Evolutionary conservation across 2,797 vertebrate genomes (phyloP).

Genomic region (Phataginus tricuspis): DNA sequence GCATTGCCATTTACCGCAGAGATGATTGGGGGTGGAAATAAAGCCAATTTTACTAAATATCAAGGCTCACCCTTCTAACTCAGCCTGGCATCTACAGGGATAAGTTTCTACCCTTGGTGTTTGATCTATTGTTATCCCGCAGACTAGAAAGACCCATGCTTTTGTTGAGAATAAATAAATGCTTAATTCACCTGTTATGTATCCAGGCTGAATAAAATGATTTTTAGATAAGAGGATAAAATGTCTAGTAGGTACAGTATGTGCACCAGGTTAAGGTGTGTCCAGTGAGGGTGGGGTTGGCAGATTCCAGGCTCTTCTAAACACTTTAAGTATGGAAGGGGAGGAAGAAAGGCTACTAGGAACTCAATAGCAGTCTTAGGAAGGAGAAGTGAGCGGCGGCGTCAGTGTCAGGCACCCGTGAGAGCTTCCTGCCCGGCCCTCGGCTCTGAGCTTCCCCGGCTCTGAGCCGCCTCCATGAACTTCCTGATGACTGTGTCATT

Average conservation of each 20-base stretch:
- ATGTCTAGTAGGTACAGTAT: background rate
- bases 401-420: background rate
- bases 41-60: background rate
- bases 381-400: background rate
- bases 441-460: background rate
- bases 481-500: background rate
- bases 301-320: background rate
- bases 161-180: background rate
- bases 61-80: background rate
- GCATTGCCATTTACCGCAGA: background rate
- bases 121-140: background rate
- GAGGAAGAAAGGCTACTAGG: background rate
- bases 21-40: background rate
- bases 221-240: background rate
- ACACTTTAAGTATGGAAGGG: background rate
- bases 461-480: background rate
- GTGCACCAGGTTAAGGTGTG: background rate
- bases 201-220: background rate
- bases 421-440: background rate
- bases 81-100: background rate
- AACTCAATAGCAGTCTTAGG: background rate
- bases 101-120: background rate
- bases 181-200: background rate
- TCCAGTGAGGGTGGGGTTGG: background rate
- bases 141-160: background rate